Evolutionary conservation across 2,888 invertebrate genomes (phyloP).

Genomic region (Drosophila prolongata): DNA sequence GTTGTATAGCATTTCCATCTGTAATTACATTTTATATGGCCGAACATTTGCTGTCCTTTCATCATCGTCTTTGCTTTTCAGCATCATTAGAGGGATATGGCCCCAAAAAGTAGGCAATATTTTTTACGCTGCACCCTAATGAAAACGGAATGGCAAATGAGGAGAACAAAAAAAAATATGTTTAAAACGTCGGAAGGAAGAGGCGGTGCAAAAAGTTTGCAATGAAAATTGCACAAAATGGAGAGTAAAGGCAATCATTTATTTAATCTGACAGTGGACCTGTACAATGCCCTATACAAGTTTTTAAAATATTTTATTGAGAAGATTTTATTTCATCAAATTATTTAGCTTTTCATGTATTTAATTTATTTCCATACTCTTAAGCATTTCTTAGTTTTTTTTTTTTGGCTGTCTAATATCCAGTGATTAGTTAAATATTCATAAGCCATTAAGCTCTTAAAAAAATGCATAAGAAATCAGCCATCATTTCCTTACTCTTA

Average conservation of each 20-base stretch:
- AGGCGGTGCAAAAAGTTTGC: constrained; percentile 18
- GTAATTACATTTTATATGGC: constrained; percentile 67
- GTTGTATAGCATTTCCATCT: constrained; percentile 52
- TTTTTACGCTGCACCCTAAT: constrained; percentile 18
- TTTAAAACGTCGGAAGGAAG: not conserved
- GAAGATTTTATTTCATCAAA: too few relatives aligned
- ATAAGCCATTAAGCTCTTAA: too few relatives aligned
- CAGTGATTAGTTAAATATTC: too few relatives aligned
- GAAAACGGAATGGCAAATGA: constrained; percentile 24
- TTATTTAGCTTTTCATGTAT: too few relatives aligned
- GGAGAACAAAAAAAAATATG: not conserved
- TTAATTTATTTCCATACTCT: too few relatives aligned
- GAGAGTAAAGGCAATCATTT: not conserved
- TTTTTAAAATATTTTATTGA: not conserved
- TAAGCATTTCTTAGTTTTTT: too few relatives aligned
- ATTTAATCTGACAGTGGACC: not conserved
- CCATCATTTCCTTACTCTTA: too few relatives aligned
- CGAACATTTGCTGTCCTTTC: constrained; percentile 44
- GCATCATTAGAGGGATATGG: constrained; percentile 66
- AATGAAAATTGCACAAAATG: constrained; percentile 18
- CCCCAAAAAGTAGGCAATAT: constrained; percentile 45
- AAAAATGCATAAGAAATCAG: too few relatives aligned
- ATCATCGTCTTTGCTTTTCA: constrained; percentile 54
- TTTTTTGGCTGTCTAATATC: too few relatives aligned
- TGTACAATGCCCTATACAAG: not conserved